Base-by-base conservation (phyloP, 2,888 invertebrate genomes). In the Nysson spinosus region DNA sequence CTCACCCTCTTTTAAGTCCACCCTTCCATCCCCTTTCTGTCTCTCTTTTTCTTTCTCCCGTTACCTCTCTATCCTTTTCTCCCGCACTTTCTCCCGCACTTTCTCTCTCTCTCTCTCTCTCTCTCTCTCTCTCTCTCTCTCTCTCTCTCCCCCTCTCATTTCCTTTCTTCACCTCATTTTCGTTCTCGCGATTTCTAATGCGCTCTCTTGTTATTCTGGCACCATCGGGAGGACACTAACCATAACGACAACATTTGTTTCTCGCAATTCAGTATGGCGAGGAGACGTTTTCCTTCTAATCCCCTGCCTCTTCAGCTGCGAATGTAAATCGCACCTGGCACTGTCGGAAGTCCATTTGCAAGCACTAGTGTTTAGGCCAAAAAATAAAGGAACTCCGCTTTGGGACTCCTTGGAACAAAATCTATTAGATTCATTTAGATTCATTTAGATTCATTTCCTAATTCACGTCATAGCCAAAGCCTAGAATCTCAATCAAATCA, bases 21-120 rank as follows among this genome's bases (percentile, higher is more conserved):
- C 22, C 9, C 22, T 51, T 42, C 30, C 47, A 40, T 55, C 39
- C 55, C 51, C 39, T 32, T 40, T 11, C 37, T 26, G 43, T 34
- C 35, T 9, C 43, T 35, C 7, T 14, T 7, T 19, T 55, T 43
- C 28, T 49, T 47, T 47, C 46, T 43, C 30, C 51, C 37, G 11
- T 22, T 16, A 14, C 24, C 30, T 51, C 28, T 28, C 35, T 28
- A 17, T 40, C 19, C 16, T 2, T 17, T 9, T 30, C 5, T 19
- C 3, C 4, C 32, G n/a, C 17, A 7, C 19, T 50, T 50, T 22
- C 46, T 55, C 35, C 40, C 40, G 43, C 44, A 14, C 24, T 22
- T 5, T 40, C 40, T 40, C 24, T 60, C 30, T 39, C 54, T 28
- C 30, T 32, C 51, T 20, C 16, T n/a, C 12, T 40, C 14, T 34